These are phyloP conservation scores for Halcyon smyrnensis DNA, from an alignment of 2,797 vertebrate genomes.

Conservation along the genomic window DNA sequence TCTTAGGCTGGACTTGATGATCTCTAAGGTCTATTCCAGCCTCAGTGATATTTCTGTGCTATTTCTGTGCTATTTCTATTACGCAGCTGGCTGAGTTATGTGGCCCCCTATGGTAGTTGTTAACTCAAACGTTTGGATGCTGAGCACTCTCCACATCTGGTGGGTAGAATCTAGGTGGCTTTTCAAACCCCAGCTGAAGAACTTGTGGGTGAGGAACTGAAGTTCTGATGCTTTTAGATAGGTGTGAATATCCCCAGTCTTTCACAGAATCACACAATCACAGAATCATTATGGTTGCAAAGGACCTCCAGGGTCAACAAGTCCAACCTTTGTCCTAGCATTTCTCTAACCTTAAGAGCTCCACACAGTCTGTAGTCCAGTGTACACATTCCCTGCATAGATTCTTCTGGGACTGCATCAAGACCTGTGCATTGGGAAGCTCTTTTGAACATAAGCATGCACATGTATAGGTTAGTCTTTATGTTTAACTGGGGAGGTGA, in stretches of 20 bases:
- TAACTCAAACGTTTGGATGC: not conserved
- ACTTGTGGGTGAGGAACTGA: not conserved
- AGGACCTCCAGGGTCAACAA: too few relatives aligned
- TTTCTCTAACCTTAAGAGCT: not conserved
- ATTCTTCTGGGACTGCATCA: not conserved
- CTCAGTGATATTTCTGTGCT: too few relatives aligned
- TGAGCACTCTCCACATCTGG: not conserved
- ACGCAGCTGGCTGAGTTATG: not conserved
- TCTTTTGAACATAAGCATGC: not conserved
- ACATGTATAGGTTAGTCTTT: not conserved
- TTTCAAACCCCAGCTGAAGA: not conserved
- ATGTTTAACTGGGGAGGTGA: not conserved
- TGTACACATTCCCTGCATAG: not conserved
- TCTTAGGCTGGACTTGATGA: too few relatives aligned
- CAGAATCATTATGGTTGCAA: too few relatives aligned
- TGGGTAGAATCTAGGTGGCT: not conserved
- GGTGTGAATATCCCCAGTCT: not conserved
- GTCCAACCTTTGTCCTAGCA: too few relatives aligned
- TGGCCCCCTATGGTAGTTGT: constrained; percentile 30
- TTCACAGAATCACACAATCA: not conserved
- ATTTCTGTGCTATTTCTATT: too few relatives aligned
- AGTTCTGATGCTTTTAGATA: not conserved
- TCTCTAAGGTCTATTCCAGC: too few relatives aligned
- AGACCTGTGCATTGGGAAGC: not conserved
- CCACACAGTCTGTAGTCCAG: not conserved